A percentile compares a stretch with the other conserved stretches of the same genome.
phyloP scores from a whole-genome alignment of 2,113 vertebrate species.

The Acrocephalus kingi region DNA sequence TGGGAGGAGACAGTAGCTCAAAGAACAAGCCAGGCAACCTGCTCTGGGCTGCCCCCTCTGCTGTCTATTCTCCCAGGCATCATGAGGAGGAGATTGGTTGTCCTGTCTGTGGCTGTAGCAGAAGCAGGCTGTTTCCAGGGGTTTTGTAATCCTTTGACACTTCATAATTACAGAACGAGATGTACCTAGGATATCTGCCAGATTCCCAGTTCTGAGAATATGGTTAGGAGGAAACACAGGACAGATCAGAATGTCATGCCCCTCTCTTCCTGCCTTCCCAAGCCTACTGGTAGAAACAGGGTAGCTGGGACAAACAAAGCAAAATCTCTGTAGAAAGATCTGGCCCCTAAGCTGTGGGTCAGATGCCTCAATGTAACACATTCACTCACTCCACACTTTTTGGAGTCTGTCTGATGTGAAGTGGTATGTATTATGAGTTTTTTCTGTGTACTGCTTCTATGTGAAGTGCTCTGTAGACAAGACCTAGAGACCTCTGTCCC shows the following conservation, averaged over 20 bases:
- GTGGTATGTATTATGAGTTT: background rate
- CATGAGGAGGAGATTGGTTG: background rate
- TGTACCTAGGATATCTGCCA: background rate
- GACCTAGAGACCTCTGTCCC: background rate
- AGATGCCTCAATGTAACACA: rapidly evolving
- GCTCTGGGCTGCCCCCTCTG: background rate
- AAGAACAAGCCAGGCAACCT: background rate
- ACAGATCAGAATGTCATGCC: rapidly evolving
- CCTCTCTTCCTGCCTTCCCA: background rate
- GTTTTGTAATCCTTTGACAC: background rate
- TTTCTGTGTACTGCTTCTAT: background rate
- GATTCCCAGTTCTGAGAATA: background rate
- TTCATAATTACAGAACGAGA: background rate
- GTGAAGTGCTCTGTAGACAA: background rate
- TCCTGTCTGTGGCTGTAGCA: background rate
- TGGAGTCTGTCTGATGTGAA: background rate
- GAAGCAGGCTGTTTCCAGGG: background rate
- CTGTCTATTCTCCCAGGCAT: background rate
- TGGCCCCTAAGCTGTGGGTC: background rate
- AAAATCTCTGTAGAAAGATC: background rate
- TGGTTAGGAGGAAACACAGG: background rate
- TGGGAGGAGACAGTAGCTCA: background rate
- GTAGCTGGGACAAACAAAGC: background rate
- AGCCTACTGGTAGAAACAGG: background rate
- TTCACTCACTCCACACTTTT: background rate